A percentile compares a stretch with the other conserved stretches of the same genome.
These are phyloP conservation scores for Masticophis lateralis DNA, from an alignment of 2,797 vertebrate genomes.

Conservation along the genomic window DNA sequence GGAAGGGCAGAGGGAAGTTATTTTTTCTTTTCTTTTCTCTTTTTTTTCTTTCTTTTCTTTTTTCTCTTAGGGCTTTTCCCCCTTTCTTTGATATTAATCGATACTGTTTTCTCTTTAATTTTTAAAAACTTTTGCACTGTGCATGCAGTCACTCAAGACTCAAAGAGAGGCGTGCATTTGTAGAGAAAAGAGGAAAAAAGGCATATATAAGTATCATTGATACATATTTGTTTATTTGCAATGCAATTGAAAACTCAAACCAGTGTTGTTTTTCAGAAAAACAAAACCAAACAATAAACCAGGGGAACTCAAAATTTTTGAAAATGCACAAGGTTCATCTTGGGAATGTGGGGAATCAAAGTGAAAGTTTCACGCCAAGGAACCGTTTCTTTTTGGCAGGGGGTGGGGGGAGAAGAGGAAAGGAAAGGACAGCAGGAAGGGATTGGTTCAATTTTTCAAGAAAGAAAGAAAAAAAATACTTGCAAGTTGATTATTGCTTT, in stretches of 20 bases:
- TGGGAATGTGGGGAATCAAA: slow-evolving; percentile 54
- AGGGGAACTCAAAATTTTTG: slow-evolving; percentile 69
- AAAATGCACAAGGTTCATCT: slow-evolving; percentile 76
- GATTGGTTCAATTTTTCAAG: slow-evolving; percentile 69
- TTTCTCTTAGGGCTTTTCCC: slow-evolving; percentile 39
- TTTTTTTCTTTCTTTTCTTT: slow-evolving; percentile 58
- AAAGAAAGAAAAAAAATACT: slow-evolving; percentile 71
- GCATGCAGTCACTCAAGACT: slow-evolving; percentile 98
- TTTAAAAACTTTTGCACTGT: slow-evolving; percentile 78
- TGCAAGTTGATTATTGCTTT: slow-evolving; percentile 85
- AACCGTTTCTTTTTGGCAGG: slow-evolving; percentile 61
- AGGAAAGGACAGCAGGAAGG: slow-evolving; percentile 54
- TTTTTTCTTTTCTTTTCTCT: slow-evolving; percentile 46
- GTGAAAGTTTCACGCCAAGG: slow-evolving; percentile 82
- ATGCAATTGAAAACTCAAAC: slow-evolving; percentile 94
- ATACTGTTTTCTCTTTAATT: slow-evolving; percentile 31
- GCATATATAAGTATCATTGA: slow-evolving; percentile 57
- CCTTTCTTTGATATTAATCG: slow-evolving; percentile 42
- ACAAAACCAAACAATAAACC: slow-evolving; percentile 18
- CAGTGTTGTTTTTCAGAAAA: slow-evolving; percentile 76
- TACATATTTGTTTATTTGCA: slow-evolving; percentile 67
- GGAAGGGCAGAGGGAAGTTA: slow-evolving; percentile 49
- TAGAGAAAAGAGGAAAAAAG: slow-evolving; percentile 84
- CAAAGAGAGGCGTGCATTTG: slow-evolving; percentile 96
- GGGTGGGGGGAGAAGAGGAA: background rate